phyloP scores from a whole-genome alignment of 2,888 invertebrate genomes.

The Leptinotarsa juncta region DNA sequence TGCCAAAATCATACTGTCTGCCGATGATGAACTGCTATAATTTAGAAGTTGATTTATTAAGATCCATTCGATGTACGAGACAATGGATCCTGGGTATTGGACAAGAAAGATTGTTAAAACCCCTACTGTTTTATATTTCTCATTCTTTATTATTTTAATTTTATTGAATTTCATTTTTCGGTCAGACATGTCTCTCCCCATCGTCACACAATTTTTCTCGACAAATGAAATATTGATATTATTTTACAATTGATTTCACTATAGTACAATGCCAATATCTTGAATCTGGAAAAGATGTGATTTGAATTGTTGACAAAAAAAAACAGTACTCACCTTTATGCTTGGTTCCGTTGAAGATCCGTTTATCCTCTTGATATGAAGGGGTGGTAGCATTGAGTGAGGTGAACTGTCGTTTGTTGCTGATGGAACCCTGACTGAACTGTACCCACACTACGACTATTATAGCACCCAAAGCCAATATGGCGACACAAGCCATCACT shows the following conservation, averaged over 20 bases:
- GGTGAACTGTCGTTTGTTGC: slow-evolving; percentile 32
- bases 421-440: slow-evolving; percentile 58
- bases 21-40: slow-evolving; percentile 13
- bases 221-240: too few species aligned
- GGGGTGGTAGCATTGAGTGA: slow-evolving; percentile 31
- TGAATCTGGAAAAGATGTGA: not conserved
- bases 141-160: too few species aligned
- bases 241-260: too few species aligned
- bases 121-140: too few species aligned
- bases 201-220: too few species aligned
- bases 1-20: slow-evolving; percentile 36
- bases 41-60: slow-evolving; percentile 19
- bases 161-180: too few species aligned
- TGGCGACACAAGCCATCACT: slow-evolving; percentile 55
- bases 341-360: slow-evolving; percentile 26
- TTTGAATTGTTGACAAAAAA: not conserved
- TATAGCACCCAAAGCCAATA: slow-evolving; percentile 56
- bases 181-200: too few species aligned
- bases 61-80: slow-evolving; percentile 1
- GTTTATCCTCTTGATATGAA: slow-evolving; percentile 25
- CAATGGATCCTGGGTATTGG: not conserved
- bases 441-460: slow-evolving; percentile 62
- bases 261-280: not conserved
- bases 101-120: too few species aligned
- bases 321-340: slow-evolving; percentile 36